Evolutionary conservation across 2,113 vertebrate species (phyloP).

Genomic region (Xiphophorus hellerii): DNA sequence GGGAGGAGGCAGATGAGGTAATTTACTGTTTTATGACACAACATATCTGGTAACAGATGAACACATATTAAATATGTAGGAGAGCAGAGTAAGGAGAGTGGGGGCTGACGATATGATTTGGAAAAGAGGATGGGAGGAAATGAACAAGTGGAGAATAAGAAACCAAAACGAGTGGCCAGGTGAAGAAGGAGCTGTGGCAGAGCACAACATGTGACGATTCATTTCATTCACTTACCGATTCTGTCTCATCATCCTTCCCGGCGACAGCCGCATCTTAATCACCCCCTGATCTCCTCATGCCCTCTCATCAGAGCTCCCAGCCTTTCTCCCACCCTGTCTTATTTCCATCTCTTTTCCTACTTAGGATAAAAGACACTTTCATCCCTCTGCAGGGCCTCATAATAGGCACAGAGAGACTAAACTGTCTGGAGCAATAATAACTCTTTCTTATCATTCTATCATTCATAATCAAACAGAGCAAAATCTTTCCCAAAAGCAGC

Average conservation of each 20-base stretch:
- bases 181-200: slow-evolving; percentile 9
- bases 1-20: slow-evolving; percentile 45
- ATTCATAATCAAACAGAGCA: slow-evolving; percentile 57
- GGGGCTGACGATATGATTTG: slow-evolving; percentile 13
- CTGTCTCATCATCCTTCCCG: slow-evolving; percentile 32
- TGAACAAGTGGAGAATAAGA: slow-evolving; percentile 28
- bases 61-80: slow-evolving; percentile 67
- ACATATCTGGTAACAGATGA: slow-evolving; percentile 59
- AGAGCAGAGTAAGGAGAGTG: slow-evolving; percentile 24
- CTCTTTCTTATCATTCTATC: slow-evolving; percentile 53
- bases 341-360: slow-evolving; percentile 28
- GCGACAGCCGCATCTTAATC: slow-evolving; percentile 54
- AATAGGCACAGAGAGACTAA: slow-evolving; percentile 50
- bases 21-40: slow-evolving; percentile 64
- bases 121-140: slow-evolving; percentile 44
- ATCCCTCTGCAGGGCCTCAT: slow-evolving; percentile 40
- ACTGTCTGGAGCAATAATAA: slow-evolving; percentile 39
- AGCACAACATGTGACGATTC: slow-evolving; percentile 26
- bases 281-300: slow-evolving; percentile 30
- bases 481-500: slow-evolving; percentile 39
- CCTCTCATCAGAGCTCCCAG: slow-evolving; percentile 39
- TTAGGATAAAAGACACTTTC: slow-evolving; percentile 55
- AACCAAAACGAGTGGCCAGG: background rate
- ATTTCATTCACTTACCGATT: slow-evolving; percentile 22
- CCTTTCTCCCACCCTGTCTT: slow-evolving; percentile 9